A percentile compares a stretch with the other conserved stretches of the same genome.
Evolutionary conservation across 2,888 invertebrate species (phyloP).

Genomic region (Poecilus cupreus): DNA sequence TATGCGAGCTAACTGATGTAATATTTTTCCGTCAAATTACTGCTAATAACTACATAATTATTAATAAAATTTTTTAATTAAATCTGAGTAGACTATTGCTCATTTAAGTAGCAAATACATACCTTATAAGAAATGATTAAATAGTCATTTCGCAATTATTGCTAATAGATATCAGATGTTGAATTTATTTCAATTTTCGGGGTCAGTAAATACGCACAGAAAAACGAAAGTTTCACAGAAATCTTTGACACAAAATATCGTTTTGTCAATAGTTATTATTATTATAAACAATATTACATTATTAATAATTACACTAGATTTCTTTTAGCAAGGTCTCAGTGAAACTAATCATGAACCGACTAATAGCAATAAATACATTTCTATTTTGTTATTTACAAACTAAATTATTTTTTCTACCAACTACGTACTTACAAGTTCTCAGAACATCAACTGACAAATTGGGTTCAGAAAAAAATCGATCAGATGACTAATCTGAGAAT

Average conservation of each 20-base stretch:
- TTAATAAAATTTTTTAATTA: too few species aligned
- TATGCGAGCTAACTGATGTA: too few species aligned
- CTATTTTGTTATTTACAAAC: background rate
- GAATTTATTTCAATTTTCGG: background rate
- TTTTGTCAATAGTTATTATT: background rate
- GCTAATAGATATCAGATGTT: too few species aligned
- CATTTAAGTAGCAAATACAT: too few species aligned
- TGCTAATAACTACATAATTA: too few species aligned
- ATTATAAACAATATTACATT: background rate
- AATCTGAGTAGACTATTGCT: too few species aligned
- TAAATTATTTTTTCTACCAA: background rate
- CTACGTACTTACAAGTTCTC: background rate
- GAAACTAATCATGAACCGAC: background rate
- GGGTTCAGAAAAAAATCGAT: background rate
- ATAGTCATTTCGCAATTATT: too few species aligned
- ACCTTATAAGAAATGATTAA: too few species aligned
- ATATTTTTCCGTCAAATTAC: too few species aligned
- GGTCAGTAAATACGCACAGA: background rate
- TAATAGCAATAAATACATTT: background rate
- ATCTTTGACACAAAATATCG: background rate
- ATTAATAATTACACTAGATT: background rate
- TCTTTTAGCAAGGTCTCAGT: background rate
- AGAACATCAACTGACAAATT: background rate
- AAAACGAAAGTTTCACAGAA: background rate
- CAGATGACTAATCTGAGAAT: conserved; percentile 20